A percentile compares a stretch with the other conserved stretches of the same genome.
Conservation (phyloP, 92 coral and sea anemone genomes). For the Epizoanthus ramosus region DNA sequence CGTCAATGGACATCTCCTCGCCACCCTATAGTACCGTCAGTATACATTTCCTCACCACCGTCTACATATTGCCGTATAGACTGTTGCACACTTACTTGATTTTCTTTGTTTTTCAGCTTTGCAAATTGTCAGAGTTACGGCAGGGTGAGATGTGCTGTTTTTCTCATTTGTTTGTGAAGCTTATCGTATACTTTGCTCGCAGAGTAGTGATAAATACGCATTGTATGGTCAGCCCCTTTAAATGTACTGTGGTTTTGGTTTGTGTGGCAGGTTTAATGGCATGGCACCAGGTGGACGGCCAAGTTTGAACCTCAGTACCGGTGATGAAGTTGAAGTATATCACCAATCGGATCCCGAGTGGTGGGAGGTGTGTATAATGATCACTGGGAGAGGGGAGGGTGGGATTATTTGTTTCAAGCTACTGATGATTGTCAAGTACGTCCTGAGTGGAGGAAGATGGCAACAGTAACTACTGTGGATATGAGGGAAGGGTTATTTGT, state of each 20-base stretch:
- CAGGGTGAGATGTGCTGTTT: neutral
- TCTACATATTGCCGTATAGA: no score
- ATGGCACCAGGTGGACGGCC: conserved; percentile 91
- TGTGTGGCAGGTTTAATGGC: conserved; percentile 80
- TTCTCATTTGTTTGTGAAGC: neutral
- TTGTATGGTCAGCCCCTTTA: neutral
- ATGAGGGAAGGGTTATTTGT: no score
- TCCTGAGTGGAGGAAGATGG: no score
- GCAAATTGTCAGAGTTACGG: neutral
- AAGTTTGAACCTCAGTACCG: conserved; percentile 68
- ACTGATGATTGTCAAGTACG: no score
- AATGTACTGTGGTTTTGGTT: neutral
- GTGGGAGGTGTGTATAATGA: conserved; percentile 86
- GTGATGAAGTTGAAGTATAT: conserved; percentile 88
- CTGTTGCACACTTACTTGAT: neutral
- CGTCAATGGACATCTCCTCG: no score
- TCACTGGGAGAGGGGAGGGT: neutral
- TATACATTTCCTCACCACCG: no score
- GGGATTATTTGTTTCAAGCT: neutral
- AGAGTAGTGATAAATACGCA: neutral
- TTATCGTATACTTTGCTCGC: neutral
- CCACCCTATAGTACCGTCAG: no score
- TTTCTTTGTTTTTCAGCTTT: neutral
- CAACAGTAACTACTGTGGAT: no score
- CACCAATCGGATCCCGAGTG: conserved; percentile 89